A percentile compares a stretch with the other conserved stretches of the same genome.
These are phyloP conservation scores for Vireo griseus DNA, from an alignment of 2,797 vertebrate species.

Conservation along the genomic window DNA sequence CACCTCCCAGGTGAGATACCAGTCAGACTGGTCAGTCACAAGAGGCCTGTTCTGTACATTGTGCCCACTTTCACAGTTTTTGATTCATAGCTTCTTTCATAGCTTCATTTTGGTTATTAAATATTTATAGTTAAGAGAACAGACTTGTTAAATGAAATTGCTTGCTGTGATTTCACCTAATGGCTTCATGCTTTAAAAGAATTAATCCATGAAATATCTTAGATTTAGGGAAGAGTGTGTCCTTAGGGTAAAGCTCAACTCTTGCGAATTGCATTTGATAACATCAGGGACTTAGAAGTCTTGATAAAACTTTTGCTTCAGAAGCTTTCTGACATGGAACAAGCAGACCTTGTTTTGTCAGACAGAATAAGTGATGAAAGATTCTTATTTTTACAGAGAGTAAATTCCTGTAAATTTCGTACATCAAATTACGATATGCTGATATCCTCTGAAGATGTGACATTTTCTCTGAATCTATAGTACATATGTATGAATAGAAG, in stretches of 20 bases:
- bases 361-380: not conserved
- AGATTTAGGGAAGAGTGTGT: not conserved
- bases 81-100: not conserved
- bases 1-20: not conserved
- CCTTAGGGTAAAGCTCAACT: not conserved
- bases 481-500: not conserved
- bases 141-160: conserved; percentile 7
- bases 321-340: not conserved
- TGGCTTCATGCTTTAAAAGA: not conserved
- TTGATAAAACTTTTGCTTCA: not conserved
- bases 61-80: not conserved
- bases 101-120: not conserved
- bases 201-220: conserved; percentile 13
- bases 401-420: not conserved
- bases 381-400: not conserved
- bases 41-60: not conserved
- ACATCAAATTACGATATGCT: not conserved
- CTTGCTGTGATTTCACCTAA: not conserved
- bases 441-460: not conserved
- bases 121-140: not conserved
- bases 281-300: not conserved
- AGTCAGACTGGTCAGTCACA: not conserved
- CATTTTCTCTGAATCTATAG: not conserved
- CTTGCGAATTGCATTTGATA: not conserved
- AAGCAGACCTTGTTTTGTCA: not conserved